Conservation (phyloP, 2,888 invertebrate species). For the Lycia hirtaria region DNA sequence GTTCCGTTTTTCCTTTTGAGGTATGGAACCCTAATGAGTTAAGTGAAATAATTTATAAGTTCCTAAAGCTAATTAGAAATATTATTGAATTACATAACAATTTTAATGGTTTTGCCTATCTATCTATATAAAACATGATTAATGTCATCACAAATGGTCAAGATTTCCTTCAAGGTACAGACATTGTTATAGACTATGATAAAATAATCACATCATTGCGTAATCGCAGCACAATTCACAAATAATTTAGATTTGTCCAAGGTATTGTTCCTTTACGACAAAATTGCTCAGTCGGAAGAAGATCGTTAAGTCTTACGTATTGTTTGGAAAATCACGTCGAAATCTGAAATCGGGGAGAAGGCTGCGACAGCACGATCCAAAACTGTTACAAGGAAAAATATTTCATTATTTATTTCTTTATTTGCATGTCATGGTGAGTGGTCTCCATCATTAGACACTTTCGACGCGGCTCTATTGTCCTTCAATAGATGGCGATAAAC, state of each 20-base stretch:
- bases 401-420: constrained; percentile 37
- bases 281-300: constrained; percentile 40
- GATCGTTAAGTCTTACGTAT: constrained; percentile 38
- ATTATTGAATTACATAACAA: no score
- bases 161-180: no score
- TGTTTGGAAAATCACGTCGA: constrained; percentile 36
- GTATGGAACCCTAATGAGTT: no score
- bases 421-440: constrained; percentile 50
- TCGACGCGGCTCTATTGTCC: constrained; percentile 77
- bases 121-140: no score
- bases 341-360: constrained; percentile 19
- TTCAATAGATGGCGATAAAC: constrained; percentile 74
- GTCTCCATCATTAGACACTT: constrained; percentile 58
- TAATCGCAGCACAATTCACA: constrained; percentile 34
- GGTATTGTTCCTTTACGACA: constrained; percentile 44
- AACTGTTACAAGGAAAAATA: constrained; percentile 29
- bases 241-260: constrained; percentile 32
- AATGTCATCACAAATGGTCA: no score
- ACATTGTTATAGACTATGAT: constrained; percentile 3
- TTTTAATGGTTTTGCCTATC: no score
- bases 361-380: constrained; percentile 12
- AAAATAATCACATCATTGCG: constrained; percentile 23
- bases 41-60: no score
- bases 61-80: no score
- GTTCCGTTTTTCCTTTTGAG: no score